These are phyloP conservation scores for Chrysopilus asiliformis DNA, from an alignment of 2,888 invertebrate species.

Conservation along the genomic window DNA sequence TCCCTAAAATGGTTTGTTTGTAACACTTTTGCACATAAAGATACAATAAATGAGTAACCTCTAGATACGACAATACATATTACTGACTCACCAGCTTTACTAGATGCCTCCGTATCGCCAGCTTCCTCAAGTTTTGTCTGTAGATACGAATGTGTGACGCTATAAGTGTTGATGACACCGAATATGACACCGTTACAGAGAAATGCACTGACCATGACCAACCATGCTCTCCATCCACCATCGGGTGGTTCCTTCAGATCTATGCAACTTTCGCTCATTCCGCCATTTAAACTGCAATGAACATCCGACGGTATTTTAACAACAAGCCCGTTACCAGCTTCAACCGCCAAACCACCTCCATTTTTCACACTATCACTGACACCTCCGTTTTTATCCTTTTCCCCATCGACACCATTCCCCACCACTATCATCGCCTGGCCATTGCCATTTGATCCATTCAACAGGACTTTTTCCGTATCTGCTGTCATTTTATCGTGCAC, in stretches of 20 bases:
- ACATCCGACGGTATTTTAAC: too few species aligned
- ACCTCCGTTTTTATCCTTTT: slow-evolving; percentile 2
- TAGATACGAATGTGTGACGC: slow-evolving; percentile 62
- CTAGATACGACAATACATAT: too few species aligned
- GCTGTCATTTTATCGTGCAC: too few species aligned
- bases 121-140: slow-evolving; percentile 46
- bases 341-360: background rate
- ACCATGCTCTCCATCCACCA: slow-evolving; percentile 67
- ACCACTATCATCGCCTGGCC: too few species aligned
- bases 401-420: slow-evolving; percentile 1
- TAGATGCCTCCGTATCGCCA: slow-evolving; percentile 56
- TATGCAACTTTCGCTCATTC: too few species aligned
- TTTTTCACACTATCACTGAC: slow-evolving; percentile 3
- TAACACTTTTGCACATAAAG: too few species aligned
- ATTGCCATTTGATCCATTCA: too few species aligned
- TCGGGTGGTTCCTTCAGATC: slow-evolving; percentile 45
- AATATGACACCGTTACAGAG: slow-evolving; percentile 81
- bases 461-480: too few species aligned
- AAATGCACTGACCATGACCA: slow-evolving; percentile 73
- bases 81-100: slow-evolving; percentile 73
- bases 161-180: slow-evolving; percentile 81
- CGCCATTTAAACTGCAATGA: too few species aligned
- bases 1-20: too few species aligned
- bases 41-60: too few species aligned
- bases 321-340: too few species aligned